Percentiles rank a stretch among this genome's conserved stretches.
phyloP scores from a whole-genome alignment of 2,113 vertebrate genomes.

The Artemisiospiza belli region DNA sequence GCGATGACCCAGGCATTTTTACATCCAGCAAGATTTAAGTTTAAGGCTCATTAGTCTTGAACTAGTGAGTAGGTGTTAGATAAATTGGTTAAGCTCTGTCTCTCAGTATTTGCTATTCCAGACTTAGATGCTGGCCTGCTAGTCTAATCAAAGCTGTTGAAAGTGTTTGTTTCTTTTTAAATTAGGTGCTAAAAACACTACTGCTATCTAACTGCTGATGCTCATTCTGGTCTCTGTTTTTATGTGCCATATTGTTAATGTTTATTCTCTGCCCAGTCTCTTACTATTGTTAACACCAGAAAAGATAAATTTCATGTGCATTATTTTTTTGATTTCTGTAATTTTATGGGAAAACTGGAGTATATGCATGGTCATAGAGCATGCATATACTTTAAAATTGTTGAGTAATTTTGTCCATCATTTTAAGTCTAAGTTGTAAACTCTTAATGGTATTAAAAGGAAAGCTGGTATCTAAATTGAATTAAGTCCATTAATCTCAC shows the following conservation, averaged over 20 bases:
- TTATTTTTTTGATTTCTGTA: not conserved
- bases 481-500: constrained; percentile 30
- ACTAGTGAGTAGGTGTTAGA: not conserved
- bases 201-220: not conserved
- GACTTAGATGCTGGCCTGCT: not conserved
- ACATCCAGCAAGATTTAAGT: not conserved
- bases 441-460: constrained; percentile 43
- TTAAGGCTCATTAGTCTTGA: not conserved
- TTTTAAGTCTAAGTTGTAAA: constrained; percentile 13
- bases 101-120: not conserved
- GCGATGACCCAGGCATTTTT: not conserved
- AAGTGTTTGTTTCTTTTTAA: not conserved
- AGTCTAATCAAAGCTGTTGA: not conserved
- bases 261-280: not conserved
- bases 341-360: not conserved
- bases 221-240: not conserved
- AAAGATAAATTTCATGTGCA: not conserved
- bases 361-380: not conserved
- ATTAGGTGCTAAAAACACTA: not conserved
- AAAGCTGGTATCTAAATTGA: constrained; percentile 28
- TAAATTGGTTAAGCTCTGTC: not conserved
- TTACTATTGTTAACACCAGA: not conserved
- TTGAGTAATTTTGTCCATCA: not conserved
- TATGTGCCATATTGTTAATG: not conserved
- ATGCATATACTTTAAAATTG: not conserved